Evolutionary conservation across 2,888 invertebrate genomes (phyloP).

Genomic region (Drosophila paramelanica): DNA sequence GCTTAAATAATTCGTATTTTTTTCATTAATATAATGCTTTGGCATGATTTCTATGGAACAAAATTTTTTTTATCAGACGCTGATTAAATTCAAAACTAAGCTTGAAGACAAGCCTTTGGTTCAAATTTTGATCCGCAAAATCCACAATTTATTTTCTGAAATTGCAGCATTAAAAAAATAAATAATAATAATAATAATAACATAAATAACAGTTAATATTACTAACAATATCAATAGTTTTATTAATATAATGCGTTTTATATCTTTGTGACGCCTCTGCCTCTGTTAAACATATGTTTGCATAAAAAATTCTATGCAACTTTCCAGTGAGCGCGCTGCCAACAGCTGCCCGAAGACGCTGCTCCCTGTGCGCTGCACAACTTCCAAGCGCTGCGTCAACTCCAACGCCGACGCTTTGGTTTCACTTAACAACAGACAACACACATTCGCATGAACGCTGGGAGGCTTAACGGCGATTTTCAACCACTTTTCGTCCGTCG

Average conservation of each 20-base stretch:
- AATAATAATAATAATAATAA: too few species aligned
- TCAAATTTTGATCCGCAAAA: too few species aligned
- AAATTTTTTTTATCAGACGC: too few species aligned
- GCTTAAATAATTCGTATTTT: too few species aligned
- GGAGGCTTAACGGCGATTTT: conserved; percentile 45
- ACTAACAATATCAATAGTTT: too few species aligned
- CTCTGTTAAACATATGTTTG: conserved; percentile 43
- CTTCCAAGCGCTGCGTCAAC: conserved; percentile 78
- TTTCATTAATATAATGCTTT: too few species aligned
- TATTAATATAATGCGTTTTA: background rate
- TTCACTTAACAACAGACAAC: conserved; percentile 37
- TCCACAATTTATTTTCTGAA: too few species aligned
- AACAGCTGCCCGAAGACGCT: conserved; percentile 44
- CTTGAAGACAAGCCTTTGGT: too few species aligned
- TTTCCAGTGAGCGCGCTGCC: conserved; percentile 42
- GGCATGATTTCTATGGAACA: too few species aligned
- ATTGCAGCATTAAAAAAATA: too few species aligned
- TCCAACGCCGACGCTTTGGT: conserved; percentile 75
- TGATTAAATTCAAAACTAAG: too few species aligned
- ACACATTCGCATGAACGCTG: conserved; percentile 2
- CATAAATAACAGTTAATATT: too few species aligned
- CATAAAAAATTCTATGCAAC: background rate
- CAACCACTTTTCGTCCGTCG: conserved; percentile 51
- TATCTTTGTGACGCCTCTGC: conserved; percentile 15
- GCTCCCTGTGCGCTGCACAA: conserved; percentile 45